Base-by-base conservation (phyloP, 2,113 vertebrate genomes). In the Xiphias gladius region DNA sequence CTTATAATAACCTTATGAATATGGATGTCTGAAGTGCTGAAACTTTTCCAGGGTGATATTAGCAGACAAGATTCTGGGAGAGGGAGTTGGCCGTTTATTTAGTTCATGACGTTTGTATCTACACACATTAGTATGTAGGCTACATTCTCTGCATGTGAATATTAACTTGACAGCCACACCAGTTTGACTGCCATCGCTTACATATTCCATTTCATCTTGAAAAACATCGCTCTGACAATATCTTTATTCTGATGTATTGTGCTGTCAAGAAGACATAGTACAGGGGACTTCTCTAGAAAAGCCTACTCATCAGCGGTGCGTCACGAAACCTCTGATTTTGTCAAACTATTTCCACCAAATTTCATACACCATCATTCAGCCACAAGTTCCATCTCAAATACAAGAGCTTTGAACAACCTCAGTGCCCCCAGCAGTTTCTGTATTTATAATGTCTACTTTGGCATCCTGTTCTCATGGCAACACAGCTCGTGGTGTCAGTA, bases 391-490 rank as follows among this genome's bases (percentile, higher is more conserved):
- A 2, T 67, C 73, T 74, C 7, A 48, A 50, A 77, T 0, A 41
- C 35, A 30, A 30, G 13, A 28, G 61, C 65, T 77, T 48, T 62
- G 41, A 46, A 66, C 69, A 75, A 78, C 43, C 65, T 65, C 67
- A 32, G 46, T 76, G 73, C 50, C 78, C 67, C 24, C 67, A 68
- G 77, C 76, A 65, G 41, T 85, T 70, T 68, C 74, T 61, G 67
- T 63, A 70, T 85, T 66, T 75, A 26, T 78, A 78, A 87, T 69
- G 73, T 76, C 79, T 83, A 82, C 85, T 85, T 82, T 92, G 87
- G 93, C 92, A 91, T 94, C 82, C 77, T 78, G 93, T 95, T 94
- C 87, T 94, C 91, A 93, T 92, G 93, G 92, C 87, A 93, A 94
- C 86, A 67, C 50, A 46, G 32, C 62, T 48, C 58, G 54, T 35